Evolutionary conservation across 2,113 vertebrate genomes (phyloP).

Genomic region (Chloroceryle aenea): DNA sequence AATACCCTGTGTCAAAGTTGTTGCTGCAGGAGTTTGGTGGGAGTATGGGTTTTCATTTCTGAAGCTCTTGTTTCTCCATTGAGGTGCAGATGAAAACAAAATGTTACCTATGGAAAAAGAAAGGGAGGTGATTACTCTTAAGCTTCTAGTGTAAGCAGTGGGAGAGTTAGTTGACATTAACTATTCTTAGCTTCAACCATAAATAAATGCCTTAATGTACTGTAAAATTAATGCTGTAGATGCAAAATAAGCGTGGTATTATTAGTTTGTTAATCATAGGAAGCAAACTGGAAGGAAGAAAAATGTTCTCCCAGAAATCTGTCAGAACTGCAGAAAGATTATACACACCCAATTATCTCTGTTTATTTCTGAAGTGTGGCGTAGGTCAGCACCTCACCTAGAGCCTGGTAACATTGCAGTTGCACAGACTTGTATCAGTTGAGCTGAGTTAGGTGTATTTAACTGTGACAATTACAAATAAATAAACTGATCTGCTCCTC

Average conservation of each 20-base stretch:
- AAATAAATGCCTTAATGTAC: background rate
- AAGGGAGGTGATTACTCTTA: background rate
- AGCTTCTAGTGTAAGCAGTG: background rate
- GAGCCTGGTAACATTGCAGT: background rate
- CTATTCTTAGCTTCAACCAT: background rate
- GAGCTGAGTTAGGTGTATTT: background rate
- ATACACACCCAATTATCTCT: background rate
- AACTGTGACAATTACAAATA: background rate
- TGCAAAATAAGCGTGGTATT: slow-evolving; percentile 43
- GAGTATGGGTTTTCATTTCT: background rate
- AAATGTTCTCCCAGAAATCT: background rate
- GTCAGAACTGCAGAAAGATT: background rate
- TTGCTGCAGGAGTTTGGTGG: background rate
- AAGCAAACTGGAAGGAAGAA: slow-evolving; percentile 23
- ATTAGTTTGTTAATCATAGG: slow-evolving; percentile 40
- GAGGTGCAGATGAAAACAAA: background rate
- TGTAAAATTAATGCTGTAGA: slow-evolving; percentile 51
- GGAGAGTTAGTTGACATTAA: background rate
- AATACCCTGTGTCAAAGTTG: background rate
- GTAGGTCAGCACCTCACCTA: background rate
- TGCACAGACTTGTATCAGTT: background rate
- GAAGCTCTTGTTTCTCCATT: background rate
- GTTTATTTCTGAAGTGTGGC: background rate
- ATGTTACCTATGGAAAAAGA: background rate
- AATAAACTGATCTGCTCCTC: background rate